Base-by-base conservation (phyloP, 2,113 vertebrate species). In the Erpornis zantholeuca region DNA sequence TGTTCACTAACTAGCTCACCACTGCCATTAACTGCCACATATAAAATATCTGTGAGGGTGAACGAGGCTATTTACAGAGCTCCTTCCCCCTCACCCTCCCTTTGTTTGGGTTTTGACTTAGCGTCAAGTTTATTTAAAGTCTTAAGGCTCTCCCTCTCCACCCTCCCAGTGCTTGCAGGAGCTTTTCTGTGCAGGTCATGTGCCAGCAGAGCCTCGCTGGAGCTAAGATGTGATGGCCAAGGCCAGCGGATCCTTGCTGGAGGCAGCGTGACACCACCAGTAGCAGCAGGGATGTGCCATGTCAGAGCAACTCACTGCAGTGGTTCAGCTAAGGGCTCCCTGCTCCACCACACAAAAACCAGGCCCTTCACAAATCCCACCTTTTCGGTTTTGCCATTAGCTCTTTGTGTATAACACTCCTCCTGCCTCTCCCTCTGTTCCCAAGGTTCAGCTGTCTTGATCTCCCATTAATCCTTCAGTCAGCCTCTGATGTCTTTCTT, bases 51-150 rank as follows among this genome's bases (percentile, higher is more conserved):
- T 5, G 22, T 82, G 38, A 64, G 52, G 38, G 40, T 3, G 8
- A 94, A 63, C 64, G 29, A 61, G 42, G n/a, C 75, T 92, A 15
- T 87, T 85, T 86, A 42, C 76, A 18, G 13, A 73, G 75, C 79
- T 70, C 27, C 13, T 83, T 42, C 23, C 18, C 44, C 35, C 11
- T 28, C 7, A 3, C 45, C 42, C n/a, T 38, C 31, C 0, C 64
- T 90, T 35, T 94, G 88, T 95, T 86, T 92, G 89, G 65, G 78
- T 52, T 97, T 92, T 89, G 72, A 93, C 86, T 96, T 88, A 96
- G 56, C 1, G 0, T 75, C 25, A 40, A 61, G 75, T 96, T 95
- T 96, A 94, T 88, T 88, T 88, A 92, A 94, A 95, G 82, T 70
- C 85, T 96, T 90, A 78, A 61, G 38, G 31, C n/a, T 75, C 61